Base-by-base conservation (phyloP, 1,140 invertebrate genomes). In the Batillaria attramentaria region DNA sequence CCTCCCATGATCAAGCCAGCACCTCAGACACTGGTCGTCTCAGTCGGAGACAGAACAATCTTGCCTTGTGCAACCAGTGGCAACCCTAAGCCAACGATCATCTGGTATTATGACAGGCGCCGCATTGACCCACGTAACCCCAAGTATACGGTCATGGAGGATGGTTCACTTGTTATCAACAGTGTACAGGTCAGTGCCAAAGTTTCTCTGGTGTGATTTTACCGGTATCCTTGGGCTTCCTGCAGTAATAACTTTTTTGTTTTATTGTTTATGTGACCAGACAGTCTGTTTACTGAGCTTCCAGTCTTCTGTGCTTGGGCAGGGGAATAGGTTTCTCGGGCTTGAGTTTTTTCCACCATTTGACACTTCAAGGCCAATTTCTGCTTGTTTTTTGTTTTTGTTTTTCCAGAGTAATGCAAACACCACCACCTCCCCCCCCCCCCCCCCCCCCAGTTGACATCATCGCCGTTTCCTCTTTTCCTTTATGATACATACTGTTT, bases 41-140 rank as follows among this genome's bases (percentile, higher is more conserved):
- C 78, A 2, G 83, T 90, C 16, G 87, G 85, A 3, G 83, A 86
- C 6, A 77, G 41, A n/a, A 83, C 83, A 24, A 46, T 72, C 0
- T 79, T 92, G 57, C 86, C 85, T 0, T 92, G 91, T 87, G 80
- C 87, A 20, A 89, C 87, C 24, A 81, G 79, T 8, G 92, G 91
- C 46, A 83, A 81, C 33, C 92, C 92, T 13, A 74, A 76, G 24
- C 91, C 91, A 8, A 77, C 50, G 4, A 85, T 90, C 3, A 68
- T 37, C 16, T 91, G 90, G 90, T 77, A 80, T 8, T 86, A 86
- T 75, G 87, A 90, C 72, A 84, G 86, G 1, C 82, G 84, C 6
- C 65, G 73, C 13, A 79, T 89, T 37, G 73, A 81, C n/a, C 33
- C 60, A 43, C 69, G 78, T 16, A 70, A 79, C 28, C 41, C 72